These are phyloP conservation scores for Eolophus roseicapilla DNA, from an alignment of 2,113 vertebrate species.

Conservation along the genomic window DNA sequence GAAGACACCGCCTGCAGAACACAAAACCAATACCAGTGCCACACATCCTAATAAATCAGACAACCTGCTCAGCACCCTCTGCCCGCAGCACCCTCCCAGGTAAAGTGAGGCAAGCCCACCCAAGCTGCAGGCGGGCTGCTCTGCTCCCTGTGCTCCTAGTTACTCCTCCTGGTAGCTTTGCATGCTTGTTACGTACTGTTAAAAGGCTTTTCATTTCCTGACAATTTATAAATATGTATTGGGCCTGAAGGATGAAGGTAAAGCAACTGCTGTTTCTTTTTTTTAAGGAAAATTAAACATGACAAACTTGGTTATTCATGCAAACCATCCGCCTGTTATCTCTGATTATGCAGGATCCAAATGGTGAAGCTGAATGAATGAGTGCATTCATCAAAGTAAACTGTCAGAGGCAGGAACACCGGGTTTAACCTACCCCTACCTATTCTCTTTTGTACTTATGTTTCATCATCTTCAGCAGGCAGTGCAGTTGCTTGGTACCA, in stretches of 20 bases:
- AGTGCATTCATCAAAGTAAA: constrained; percentile 71
- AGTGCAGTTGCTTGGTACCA: constrained; percentile 14
- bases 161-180: constrained; percentile 38
- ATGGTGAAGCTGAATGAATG: constrained; percentile 71
- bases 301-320: constrained; percentile 80
- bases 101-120: not conserved
- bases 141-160: not conserved
- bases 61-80: not conserved
- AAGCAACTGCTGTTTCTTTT: constrained; percentile 66
- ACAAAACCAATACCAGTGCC: not conserved
- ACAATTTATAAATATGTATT: constrained; percentile 76
- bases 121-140: not conserved
- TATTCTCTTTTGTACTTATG: constrained; percentile 24
- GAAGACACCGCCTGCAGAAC: not conserved
- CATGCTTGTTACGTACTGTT: constrained; percentile 41
- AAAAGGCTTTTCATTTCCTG: constrained; percentile 59
- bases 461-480: constrained; percentile 33
- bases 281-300: constrained; percentile 76
- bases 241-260: constrained; percentile 62
- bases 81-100: not conserved
- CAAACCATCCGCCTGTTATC: constrained; percentile 72
- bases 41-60: not conserved
- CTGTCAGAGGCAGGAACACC: constrained; percentile 37
- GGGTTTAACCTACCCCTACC: constrained; percentile 56
- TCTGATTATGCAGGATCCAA: constrained; percentile 75